Evolutionary conservation across 2,113 vertebrate species (phyloP), one percentile per base, ranked within the genome.

Genomic region (Rhinopithecus roxellana): DNA sequence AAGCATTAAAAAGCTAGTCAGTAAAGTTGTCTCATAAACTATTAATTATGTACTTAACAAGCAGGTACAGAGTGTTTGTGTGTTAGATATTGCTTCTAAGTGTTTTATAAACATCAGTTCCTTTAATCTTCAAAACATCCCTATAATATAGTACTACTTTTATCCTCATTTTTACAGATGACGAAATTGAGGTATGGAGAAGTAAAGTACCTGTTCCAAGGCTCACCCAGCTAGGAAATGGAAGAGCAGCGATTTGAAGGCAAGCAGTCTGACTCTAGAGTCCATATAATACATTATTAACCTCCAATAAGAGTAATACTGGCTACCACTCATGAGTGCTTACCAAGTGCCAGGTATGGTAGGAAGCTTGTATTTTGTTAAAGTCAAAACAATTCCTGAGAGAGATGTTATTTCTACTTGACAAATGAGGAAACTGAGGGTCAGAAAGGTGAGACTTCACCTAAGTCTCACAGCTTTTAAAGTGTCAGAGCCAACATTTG

Each of bases 101-200:
- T 57, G 74, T 43, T 86, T 89, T 64, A 25, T 86, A 57, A 94
- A 72, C 38, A 94, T 17, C 32, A 35, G 2, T 52, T 89, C 77
- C 59, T 93, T 55, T 45, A 18, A 16, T 94, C 32, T 55, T 64
- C 61, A 61, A 30, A 77, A 52, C 1, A 55, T 16, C 17, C 25
- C 74, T 72, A 0, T 27, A 38, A 64, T 25, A 52, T 35, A 30
- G 30, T 14, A 35, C 20, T 64, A 1, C 64, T 57, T 79, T 78
- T 30, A 69, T 23, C 32, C 25, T 27, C 48, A 52, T n/a, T 94
- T 82, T 59, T 45, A 70, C 3, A 81, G 74, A 80, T 38, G 55
- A 83, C n/a, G 30, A 81, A 67, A 40, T 38, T 2, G 30, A 50
- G 38, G 64, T 25, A 9, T n/a, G 27, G 40, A 77, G 30, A 75